These are phyloP conservation scores for Acanthopleura granulata DNA, from an alignment of 2,888 invertebrate genomes.

Conservation along the genomic window DNA sequence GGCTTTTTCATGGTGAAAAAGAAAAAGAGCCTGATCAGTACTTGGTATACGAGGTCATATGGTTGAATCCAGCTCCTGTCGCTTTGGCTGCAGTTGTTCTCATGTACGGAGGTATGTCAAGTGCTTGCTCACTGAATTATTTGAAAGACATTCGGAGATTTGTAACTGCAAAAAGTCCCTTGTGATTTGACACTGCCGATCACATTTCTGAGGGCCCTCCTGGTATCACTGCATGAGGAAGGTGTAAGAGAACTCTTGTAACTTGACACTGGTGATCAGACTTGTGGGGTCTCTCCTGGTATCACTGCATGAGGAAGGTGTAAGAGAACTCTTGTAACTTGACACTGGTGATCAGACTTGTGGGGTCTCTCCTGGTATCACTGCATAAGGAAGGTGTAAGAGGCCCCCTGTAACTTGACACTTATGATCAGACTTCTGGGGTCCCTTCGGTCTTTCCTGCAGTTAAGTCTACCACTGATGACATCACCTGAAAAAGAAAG, in stretches of 20 bases:
- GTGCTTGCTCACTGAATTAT: no score
- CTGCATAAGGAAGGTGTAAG: constrained; percentile 37
- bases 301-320: constrained; percentile 80
- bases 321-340: constrained; percentile 62
- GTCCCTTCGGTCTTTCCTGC: constrained; percentile 81
- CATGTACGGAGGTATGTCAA: no score
- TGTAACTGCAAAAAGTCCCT: constrained; percentile 27
- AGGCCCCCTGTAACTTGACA: constrained; percentile 72
- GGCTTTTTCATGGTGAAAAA: no score
- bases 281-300: constrained; percentile 82
- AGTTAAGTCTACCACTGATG: constrained; percentile 80
- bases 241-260: constrained; percentile 65
- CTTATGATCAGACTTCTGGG: constrained; percentile 81
- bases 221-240: constrained; percentile 82
- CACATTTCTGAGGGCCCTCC: constrained; percentile 82
- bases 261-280: constrained; percentile 77
- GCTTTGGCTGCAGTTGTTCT: no score
- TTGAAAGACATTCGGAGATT: no score
- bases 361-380: constrained; percentile 31
- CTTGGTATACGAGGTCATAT: no score
- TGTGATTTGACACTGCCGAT: constrained; percentile 77
- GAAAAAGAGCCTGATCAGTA: no score
- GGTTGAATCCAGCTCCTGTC: no score
- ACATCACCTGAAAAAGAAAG: constrained; percentile 72
- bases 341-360: constrained; percentile 75